Base-by-base conservation (phyloP, 2,113 vertebrate species). In the Donacobius atricapilla region DNA sequence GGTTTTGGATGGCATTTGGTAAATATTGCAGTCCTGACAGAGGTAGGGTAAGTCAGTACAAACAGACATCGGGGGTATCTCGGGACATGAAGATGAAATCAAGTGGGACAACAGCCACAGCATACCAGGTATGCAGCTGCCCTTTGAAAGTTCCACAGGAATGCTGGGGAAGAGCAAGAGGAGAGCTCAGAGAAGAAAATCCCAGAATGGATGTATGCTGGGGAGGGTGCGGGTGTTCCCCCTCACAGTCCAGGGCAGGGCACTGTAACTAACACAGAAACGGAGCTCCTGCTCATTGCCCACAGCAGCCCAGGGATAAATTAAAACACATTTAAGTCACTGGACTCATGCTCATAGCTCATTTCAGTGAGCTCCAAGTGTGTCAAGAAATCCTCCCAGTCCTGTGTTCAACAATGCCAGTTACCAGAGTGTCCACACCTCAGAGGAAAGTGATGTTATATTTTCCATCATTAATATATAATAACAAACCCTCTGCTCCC, bases 111-210 rank as follows among this genome's bases (percentile, higher is more conserved):
- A 33, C 30, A 93, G 81, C 47, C 15, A 14, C 42, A 42, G 70
- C 68, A 80, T 8, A 66, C 3, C 7, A 47, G 82, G 14, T 10
- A 28, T 48, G 33, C 5, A 4, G 51, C 8, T 1, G 0, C n/a
- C 83, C 58, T 68, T 56, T 51, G 56, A 44, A 90, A 91, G 20
- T 31, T 9, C 79, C 73, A 63, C 83, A 61, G 81, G 87, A 95
- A 87, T 60, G 44, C 33, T 65, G 12, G 19, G 37, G 40, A 79
- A 54, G 28, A 82, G 66, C 27, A 7, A 50, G 39, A 72, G 50
- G 21, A 65, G 21, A 71, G 15, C 18, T n/a, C 45, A 66, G 68
- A 10, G 28, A 71, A 40, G 37, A 18, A 79, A 80, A 37, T 23
- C 1, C 1, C 57, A 63, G n/a, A 53, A 6, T 37, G 42, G 35